These are phyloP conservation scores for Arrhamphus sclerolepis DNA, from an alignment of 2,797 vertebrate species.

Conservation along the genomic window DNA sequence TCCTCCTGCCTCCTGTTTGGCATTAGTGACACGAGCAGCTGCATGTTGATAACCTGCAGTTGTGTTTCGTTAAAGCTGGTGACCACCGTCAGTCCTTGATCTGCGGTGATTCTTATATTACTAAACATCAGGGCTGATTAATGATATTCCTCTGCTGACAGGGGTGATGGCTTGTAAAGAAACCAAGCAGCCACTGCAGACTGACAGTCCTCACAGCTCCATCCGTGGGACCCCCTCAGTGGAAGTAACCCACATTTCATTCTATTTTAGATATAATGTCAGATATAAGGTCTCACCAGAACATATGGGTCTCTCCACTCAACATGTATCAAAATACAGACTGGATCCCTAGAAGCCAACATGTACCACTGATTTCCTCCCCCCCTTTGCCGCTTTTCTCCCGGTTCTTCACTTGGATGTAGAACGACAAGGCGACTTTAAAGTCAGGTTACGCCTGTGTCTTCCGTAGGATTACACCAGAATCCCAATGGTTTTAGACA, in stretches of 20 bases:
- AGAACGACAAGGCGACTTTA: conserved; percentile 63
- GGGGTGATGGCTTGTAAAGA: conserved; percentile 37
- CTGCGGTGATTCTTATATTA: not conserved
- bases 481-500: conserved; percentile 77
- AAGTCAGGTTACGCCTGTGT: conserved; percentile 67
- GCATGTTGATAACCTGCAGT: conserved; percentile 32
- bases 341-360: conserved; percentile 56
- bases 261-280: conserved; percentile 75
- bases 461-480: conserved; percentile 75
- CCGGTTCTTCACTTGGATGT: conserved; percentile 57
- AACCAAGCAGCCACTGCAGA: conserved; percentile 50
- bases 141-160: conserved; percentile 1
- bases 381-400: conserved; percentile 57
- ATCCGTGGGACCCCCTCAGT: conserved; percentile 70
- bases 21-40: conserved; percentile 59
- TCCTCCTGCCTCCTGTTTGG: conserved; percentile 13
- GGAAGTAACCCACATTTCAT: conserved; percentile 81
- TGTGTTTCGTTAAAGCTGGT: conserved; percentile 11
- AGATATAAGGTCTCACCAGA: conserved; percentile 59
- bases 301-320: conserved; percentile 56
- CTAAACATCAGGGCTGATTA: not conserved
- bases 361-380: conserved; percentile 47
- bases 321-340: conserved; percentile 47
- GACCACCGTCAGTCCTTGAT: conserved; percentile 13
- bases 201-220: conserved; percentile 69